Evolutionary conservation across 2,888 invertebrate genomes (phyloP), one percentile per base, ranked within the genome.

Genomic region (Autographa pulchrina): DNA sequence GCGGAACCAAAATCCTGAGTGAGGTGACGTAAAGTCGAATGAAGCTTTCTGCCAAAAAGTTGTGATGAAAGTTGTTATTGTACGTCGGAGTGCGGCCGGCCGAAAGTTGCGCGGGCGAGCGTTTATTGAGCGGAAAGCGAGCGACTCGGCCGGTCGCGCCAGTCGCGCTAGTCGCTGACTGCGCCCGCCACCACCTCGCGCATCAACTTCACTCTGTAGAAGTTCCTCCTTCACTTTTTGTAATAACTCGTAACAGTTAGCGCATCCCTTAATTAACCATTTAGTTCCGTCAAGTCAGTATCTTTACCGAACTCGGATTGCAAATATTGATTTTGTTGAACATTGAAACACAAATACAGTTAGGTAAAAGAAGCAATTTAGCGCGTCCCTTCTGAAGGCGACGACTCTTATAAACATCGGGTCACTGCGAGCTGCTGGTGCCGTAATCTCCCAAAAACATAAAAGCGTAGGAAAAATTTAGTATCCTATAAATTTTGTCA

Each of bases 381-480:
- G 83, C 85, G 87, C 85, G 88, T 89, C 89, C 89, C 88, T 89
- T 86, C 75, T 75, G 76, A 84, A 82, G 84, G 85, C 82, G 82
- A 86, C 86, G 88, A 84, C 89, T 89, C 89, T 90, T 91, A 89
- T 90, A 90, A 92, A 90, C 89, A 88, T 89, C 88, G 86, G 85
- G 82, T 84, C 78, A 81, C 69, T 81, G 86, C 84, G 88, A 89
- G 89, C 89, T 88, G 91, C 85, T 88, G 86, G 85, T 83, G 85
- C 85, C 89, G 91, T 91, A 93, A 93, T 93, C 92, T 93, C 87
- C 88, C 87, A 84, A 89, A 93, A 91, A 91, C 91, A 92, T 93
- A 91, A 92, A 92, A 90, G 90, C 88, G 88, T 91, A 92, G 92
- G 91, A 93, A 94, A 93, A 91, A 86, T 93, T 93, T 93, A 94